Evolutionary conservation across 2,113 vertebrate species (phyloP).

Genomic region (Corydoras maculifer): DNA sequence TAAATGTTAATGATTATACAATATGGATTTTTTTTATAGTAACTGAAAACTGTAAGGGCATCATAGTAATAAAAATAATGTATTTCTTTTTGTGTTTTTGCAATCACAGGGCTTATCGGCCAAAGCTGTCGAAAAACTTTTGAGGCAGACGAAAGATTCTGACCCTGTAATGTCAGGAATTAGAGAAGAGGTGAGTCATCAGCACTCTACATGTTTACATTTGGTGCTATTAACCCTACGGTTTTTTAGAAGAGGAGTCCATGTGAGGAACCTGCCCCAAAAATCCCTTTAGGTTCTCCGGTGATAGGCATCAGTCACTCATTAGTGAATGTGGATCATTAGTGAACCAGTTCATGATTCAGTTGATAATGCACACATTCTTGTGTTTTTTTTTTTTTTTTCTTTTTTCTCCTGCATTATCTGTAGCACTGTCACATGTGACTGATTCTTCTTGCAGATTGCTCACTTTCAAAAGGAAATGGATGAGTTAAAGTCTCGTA

Average conservation of each 20-base stretch:
- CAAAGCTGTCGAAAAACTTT: constrained; percentile 71
- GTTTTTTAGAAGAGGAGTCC: too few relatives aligned
- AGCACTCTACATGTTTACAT: not conserved
- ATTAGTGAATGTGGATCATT: too few relatives aligned
- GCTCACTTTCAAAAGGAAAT: constrained; percentile 92
- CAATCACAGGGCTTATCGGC: constrained; percentile 46
- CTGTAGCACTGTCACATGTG: not conserved
- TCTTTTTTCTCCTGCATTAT: not conserved
- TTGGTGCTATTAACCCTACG: not conserved
- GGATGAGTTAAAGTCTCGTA: constrained; percentile 80
- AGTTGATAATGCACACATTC: too few relatives aligned
- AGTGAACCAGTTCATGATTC: too few relatives aligned
- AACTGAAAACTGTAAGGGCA: too few relatives aligned
- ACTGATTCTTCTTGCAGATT: constrained; percentile 64
- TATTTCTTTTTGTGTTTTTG: not conserved
- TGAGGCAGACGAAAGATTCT: constrained; percentile 75
- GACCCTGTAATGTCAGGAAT: constrained; percentile 88
- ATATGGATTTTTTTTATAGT: too few relatives aligned
- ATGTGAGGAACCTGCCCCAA: too few relatives aligned
- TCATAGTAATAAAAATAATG: too few relatives aligned
- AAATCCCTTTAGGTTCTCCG: too few relatives aligned
- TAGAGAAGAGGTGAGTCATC: constrained; percentile 76
- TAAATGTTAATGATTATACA: too few relatives aligned
- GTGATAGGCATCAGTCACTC: too few relatives aligned
- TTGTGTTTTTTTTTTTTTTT: too few relatives aligned